Base-by-base conservation (phyloP, 2,888 invertebrate genomes). In the Sesamia inferens region DNA sequence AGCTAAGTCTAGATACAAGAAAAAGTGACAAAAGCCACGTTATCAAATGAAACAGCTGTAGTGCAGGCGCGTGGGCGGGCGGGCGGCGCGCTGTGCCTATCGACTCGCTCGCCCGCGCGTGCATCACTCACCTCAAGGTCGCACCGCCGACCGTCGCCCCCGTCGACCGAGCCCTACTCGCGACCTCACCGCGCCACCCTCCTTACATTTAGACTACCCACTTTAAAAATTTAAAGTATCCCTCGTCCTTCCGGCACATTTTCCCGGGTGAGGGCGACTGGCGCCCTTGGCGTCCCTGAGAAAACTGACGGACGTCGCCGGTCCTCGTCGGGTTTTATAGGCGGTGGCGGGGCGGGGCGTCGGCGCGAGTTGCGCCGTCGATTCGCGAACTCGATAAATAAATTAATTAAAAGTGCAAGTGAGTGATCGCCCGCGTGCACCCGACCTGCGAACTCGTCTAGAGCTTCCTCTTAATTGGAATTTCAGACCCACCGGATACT, bases 361-460 rank as follows among this genome's bases (percentile, higher is more conserved):
- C 91, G 90, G 91, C 94, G 91, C 94, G 96, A 94, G 94, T 95
- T 95, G 96, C 96, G 95, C 95, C 94, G 96, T 96, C 95, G 95
- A 94, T 93, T 92, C 94, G 94, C 95, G 95, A 93, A 95, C 94
- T 93, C 96, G 93, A 96, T 96, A 96, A 96, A 96, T 96, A 96
- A 96, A 96, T 96, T 96, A 96, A 96, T 96, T 96, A 96, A 96
- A 96, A 96, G 96, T 96, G 96, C 96, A 96, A 96, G 96, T 96
- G 95, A 96, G 94, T 94, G 96, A 96, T 96, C 94, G 94, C 72
- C 88, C 90, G 92, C 93, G 92, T 94, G 94, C 94, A 94, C 87
- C 88, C 90, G 88, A 92, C 94, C 94, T 93, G 92, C 91, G 92
- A 92, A 92, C 90, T 92, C 90, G 86, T 89, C 87, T 92, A 92